Percentiles rank a stretch among this genome's conserved stretches.
phyloP scores from a whole-genome alignment of 2,797 vertebrate genomes.

The Periophthalmus magnuspinnatus region DNA sequence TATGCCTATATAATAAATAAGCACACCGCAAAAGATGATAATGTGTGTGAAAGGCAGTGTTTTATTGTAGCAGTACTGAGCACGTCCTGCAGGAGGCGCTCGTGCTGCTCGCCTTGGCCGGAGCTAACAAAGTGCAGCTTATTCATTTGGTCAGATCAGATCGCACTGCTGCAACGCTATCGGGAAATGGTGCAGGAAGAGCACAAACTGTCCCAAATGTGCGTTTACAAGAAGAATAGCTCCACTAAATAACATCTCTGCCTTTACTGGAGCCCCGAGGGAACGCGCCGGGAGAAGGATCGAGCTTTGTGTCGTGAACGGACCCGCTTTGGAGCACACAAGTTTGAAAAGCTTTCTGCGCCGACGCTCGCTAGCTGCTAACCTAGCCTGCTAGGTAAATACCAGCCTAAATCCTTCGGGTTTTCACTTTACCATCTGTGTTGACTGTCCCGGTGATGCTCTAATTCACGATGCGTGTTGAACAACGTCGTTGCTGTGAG shows the following conservation, averaged over 20 bases:
- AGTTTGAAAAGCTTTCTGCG: slow-evolving; percentile 49
- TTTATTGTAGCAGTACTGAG: background rate
- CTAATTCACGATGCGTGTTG: background rate
- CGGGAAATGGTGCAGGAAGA: slow-evolving; percentile 45
- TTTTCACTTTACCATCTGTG: background rate
- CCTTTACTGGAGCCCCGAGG: background rate
- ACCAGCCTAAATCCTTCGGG: slow-evolving; percentile 2
- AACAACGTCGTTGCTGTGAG: background rate
- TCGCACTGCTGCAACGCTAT: slow-evolving; percentile 41
- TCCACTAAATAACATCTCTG: background rate
- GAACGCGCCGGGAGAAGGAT: slow-evolving; percentile 17
- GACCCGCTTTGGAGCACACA: slow-evolving; percentile 41
- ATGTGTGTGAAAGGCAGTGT: background rate
- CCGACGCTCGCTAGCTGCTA: slow-evolving; percentile 25
- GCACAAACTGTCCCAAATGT: slow-evolving; percentile 14
- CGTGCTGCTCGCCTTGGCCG: background rate
- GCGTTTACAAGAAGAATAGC: background rate
- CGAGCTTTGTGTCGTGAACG: slow-evolving; percentile 7
- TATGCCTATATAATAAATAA: background rate
- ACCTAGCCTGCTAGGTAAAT: slow-evolving; percentile 52
- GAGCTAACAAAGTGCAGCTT: slow-evolving; percentile 19
- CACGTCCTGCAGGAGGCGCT: slow-evolving; percentile 48
- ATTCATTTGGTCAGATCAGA: slow-evolving; percentile 32
- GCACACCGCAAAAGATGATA: background rate
- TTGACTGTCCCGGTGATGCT: rapidly evolving